Percentiles rank a stretch among this genome's conserved stretches.
These are phyloP conservation scores for Drosophila azteca DNA, from an alignment of 1,140 invertebrate species.

Conservation along the genomic window DNA sequence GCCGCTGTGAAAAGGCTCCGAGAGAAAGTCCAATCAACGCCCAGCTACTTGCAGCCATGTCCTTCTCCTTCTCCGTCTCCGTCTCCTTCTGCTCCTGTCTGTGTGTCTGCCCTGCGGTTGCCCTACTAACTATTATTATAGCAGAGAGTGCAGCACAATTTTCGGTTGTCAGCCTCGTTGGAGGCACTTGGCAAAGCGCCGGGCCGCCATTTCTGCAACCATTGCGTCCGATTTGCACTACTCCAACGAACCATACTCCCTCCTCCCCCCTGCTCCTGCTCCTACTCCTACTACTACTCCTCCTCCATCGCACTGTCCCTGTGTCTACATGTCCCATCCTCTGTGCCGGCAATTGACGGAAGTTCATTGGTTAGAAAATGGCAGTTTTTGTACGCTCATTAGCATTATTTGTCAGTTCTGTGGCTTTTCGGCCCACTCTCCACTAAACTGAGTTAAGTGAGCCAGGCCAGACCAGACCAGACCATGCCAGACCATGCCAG, in stretches of 20 bases:
- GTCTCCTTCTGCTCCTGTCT: constrained; percentile 19
- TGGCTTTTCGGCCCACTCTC: constrained; percentile 46
- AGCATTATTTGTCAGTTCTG: constrained; percentile 81
- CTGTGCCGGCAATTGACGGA: constrained; percentile 74
- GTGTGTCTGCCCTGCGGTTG: constrained; percentile 69
- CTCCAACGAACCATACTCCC: constrained; percentile 1
- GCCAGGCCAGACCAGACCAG: constrained; percentile 19
- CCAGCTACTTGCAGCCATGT: constrained; percentile 70
- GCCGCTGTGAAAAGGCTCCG: constrained; percentile 39
- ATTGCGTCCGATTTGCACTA: constrained; percentile 44
- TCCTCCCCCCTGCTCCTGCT: neutral
- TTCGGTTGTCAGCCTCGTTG: constrained; percentile 41
- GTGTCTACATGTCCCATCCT: neutral
- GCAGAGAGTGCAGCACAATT: constrained; percentile 56
- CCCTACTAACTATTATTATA: constrained; percentile 79
- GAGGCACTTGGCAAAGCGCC: constrained; percentile 71
- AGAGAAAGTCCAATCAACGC: constrained; percentile 78
- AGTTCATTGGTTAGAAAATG: constrained; percentile 82
- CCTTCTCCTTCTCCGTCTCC: constrained; percentile 19
- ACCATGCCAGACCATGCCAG: constrained; percentile 17
- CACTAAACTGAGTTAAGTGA: constrained; percentile 53
- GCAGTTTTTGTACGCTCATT: constrained; percentile 82
- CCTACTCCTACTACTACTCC: neutral
- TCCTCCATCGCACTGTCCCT: neutral
- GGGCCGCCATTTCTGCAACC: constrained; percentile 72